Evolutionary conservation across 2,797 vertebrate genomes (phyloP), one percentile per base, ranked within the genome.

Genomic region (Cyclura pinguis): DNA sequence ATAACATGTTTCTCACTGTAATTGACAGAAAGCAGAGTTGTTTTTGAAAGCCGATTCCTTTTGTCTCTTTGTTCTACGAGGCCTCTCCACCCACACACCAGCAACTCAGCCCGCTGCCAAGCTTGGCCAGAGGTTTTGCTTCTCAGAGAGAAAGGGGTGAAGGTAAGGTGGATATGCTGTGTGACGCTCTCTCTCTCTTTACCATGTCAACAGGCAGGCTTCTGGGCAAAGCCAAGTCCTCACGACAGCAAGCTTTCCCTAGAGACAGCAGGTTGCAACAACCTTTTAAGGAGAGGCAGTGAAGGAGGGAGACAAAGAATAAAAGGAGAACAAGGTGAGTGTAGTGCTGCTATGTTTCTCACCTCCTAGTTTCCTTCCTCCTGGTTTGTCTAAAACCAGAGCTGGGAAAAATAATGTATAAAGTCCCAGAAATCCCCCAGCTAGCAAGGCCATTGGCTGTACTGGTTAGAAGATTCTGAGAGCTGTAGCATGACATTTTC

Each of bases 321-420:
- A 4, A 35, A 52, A 29, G 2, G 22, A 32, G 6, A 42, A 78
- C 29, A 4, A 85, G 18, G 6, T 90, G 84, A 90, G 80, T 69
- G 74, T 59, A n/a, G 32, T 55, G 0, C 22, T 76, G 10, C 7
- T 55, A 85, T 92, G 7, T 8, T 86, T 16, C 14, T 87, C 13
- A 74, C 38, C 1, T 0, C 0, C 52, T 20, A 32, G 1, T 4
- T 50, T 27, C 8, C 73, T 16, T 84, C 69, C 83, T 38, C 22
- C 29, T 62, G 69, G 3, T 24, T 64, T 57, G 2, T 59, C 80
- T 27, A 76, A 88, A 62, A 14, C 81, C 67, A 69, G 67, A 29
- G 9, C 67, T 32, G 29, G 22, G 27, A 29, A 69, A 69, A 69
- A 1, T 32, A 29, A 32, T 32, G 32, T 69, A 29, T 69, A 32